Conservation (phyloP, 2,113 vertebrate species). For the Chelonoidis abingdonii region DNA sequence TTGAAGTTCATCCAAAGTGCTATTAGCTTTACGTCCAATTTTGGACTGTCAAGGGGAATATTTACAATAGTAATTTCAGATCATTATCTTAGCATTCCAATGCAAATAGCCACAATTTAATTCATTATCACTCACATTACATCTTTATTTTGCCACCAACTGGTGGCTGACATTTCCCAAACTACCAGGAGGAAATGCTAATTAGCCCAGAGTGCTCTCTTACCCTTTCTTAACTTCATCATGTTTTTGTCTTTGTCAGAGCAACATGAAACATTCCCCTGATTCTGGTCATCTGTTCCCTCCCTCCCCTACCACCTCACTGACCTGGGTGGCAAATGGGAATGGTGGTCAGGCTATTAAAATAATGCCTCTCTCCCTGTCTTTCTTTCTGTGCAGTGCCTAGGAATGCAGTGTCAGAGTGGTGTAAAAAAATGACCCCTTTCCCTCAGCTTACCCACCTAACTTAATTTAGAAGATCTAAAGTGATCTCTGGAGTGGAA, state of each 20-base stretch:
- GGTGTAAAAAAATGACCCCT: slow-evolving; percentile 63
- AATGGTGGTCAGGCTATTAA: slow-evolving; percentile 1
- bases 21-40: slow-evolving; percentile 84
- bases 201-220: slow-evolving; percentile 81
- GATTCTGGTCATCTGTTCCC: slow-evolving; percentile 56
- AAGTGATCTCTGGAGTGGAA: slow-evolving; percentile 81
- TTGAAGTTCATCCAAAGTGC: slow-evolving; percentile 85
- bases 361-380: slow-evolving; percentile 14
- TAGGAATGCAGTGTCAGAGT: slow-evolving; percentile 24
- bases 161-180: slow-evolving; percentile 85
- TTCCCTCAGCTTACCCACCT: slow-evolving; percentile 67
- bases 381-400: not conserved
- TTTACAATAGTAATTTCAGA: slow-evolving; percentile 85
- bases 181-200: slow-evolving; percentile 83
- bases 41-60: slow-evolving; percentile 83
- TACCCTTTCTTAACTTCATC: slow-evolving; percentile 78
- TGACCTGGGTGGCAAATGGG: slow-evolving; percentile 27
- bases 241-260: slow-evolving; percentile 59
- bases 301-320: slow-evolving; percentile 20
- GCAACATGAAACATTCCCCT: slow-evolving; percentile 50
- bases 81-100: slow-evolving; percentile 86
- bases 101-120: slow-evolving; percentile 87
- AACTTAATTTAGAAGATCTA: slow-evolving; percentile 78
- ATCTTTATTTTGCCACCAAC: slow-evolving; percentile 88
- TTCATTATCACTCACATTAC: slow-evolving; percentile 85